Evolutionary conservation across 2,888 invertebrate species (phyloP).

Genomic region (Mesodorylaimus sp.): DNA sequence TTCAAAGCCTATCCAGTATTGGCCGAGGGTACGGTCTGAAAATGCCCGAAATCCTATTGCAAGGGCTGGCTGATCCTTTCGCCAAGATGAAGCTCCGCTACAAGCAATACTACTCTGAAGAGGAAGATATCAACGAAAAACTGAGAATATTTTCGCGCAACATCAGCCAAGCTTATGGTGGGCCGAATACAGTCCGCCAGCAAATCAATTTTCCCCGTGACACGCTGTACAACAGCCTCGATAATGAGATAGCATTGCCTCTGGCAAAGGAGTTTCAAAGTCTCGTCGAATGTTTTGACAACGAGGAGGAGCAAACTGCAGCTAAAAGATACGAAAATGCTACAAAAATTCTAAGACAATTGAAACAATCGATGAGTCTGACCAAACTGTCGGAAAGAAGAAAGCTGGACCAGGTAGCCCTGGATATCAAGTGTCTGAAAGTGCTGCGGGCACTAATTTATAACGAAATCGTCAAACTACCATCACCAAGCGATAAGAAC

Average conservation of each 20-base stretch:
- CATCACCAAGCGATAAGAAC: constrained; percentile 26
- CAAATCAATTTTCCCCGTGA: constrained; percentile 22
- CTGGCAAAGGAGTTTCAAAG: constrained; percentile 3
- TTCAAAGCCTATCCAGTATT: not conserved
- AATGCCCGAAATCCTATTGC: not conserved
- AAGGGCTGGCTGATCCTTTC: not conserved
- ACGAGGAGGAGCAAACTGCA: not conserved
- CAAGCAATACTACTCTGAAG: constrained; percentile 25
- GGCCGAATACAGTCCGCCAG: constrained; percentile 27
- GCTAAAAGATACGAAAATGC: not conserved
- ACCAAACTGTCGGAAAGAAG: constrained; percentile 12
- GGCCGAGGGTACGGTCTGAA: not conserved
- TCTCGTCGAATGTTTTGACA: not conserved
- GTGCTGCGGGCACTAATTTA: constrained; percentile 28
- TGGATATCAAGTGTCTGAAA: constrained; percentile 32
- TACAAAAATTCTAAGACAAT: constrained; percentile 6
- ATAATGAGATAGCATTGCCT: not conserved
- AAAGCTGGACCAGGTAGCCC: constrained; percentile 24
- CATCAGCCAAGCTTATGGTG: constrained; percentile 28
- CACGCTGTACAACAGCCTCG: not conserved
- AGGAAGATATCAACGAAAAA: constrained; percentile 27
- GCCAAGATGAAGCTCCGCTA: too few species aligned
- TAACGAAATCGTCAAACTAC: constrained; percentile 30
- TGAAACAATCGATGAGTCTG: constrained; percentile 4
- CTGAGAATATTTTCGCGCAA: constrained; percentile 30